Conservation (phyloP, 2,113 vertebrate genomes). For the Ageneiosus marmoratus region DNA sequence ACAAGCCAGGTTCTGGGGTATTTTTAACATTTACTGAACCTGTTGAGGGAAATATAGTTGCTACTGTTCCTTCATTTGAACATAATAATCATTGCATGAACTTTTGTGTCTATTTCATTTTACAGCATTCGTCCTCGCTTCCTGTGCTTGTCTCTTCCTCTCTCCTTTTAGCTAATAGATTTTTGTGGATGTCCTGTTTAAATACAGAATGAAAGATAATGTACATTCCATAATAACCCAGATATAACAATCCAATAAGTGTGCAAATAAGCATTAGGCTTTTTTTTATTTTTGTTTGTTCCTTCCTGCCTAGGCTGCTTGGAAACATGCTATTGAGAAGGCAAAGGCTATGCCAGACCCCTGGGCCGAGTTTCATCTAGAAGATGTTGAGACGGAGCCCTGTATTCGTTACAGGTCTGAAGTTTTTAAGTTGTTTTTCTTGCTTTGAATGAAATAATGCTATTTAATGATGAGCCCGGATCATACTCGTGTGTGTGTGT, state of each 20-base stretch:
- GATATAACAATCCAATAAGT: background rate
- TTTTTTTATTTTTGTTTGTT: background rate
- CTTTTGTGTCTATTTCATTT: background rate
- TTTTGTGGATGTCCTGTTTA: background rate
- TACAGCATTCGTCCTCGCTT: background rate
- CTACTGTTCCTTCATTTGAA: background rate
- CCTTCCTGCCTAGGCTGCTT: constrained; percentile 77
- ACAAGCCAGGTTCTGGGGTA: background rate
- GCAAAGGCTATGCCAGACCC: constrained; percentile 96
- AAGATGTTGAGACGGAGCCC: constrained; percentile 82
- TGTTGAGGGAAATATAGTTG: background rate
- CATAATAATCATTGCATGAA: background rate
- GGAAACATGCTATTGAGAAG: constrained; percentile 92
- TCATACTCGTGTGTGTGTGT: too few species aligned
- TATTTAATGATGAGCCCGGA: background rate
- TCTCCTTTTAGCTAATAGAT: background rate
- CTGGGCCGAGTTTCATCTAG: constrained; percentile 96
- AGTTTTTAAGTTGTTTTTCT: background rate
- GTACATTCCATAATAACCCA: background rate
- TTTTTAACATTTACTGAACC: constrained; percentile 9
- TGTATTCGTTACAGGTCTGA: constrained; percentile 90
- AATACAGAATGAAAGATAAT: background rate
- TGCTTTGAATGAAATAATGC: background rate
- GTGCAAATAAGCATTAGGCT: background rate
- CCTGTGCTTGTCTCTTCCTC: background rate